Evolutionary conservation across 2,888 invertebrate genomes (phyloP), one percentile per base, ranked within the genome.

Genomic region (Bruchidius siliquastri): DNA sequence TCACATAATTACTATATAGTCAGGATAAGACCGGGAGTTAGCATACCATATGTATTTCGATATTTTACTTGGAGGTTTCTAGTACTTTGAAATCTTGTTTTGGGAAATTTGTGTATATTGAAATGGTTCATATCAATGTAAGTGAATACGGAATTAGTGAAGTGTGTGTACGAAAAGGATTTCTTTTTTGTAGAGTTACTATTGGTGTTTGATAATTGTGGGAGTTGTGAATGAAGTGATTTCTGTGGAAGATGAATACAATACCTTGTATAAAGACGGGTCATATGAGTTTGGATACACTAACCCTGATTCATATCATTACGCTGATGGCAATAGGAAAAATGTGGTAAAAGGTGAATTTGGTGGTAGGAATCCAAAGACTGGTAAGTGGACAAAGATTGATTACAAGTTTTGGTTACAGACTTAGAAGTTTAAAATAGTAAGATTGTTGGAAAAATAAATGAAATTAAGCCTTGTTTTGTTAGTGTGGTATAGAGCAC

Each of bases 221-320:
- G 18, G 13, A 8, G 18, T 49, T 49, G 3, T 49, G 49, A 1
- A 49, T 49, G 13, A 49, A 49, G 49, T 49, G 69, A n/a, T 88
- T 26, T 85, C 88, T 79, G 86, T 88, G 2, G 89, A 88, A 75
- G 90, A 84, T 72, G 85, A 84, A 73, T 92, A 90, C 81, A 92
- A 92, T 81, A 88, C 89, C 74, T 88, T 92, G 67, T 90, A 92
- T 78, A 88, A 89, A 30, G 93, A 94, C 87, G 93, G 93, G 83
- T 92, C 93, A 21, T 94, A 90, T 82, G 90, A 92, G 84, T 94
- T 93, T 85, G 93, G 93, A 72, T 92, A 91, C 80, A 92, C 93
- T 83, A 89, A 90, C 81, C 93, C 93, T 1, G 90, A 90, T 77
- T 92, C 91, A 81, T 94, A 92, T 84, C 93, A 94, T 84, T 88